A percentile compares a stretch with the other conserved stretches of the same genome.
These are phyloP conservation scores for Tipula helvola DNA, from an alignment of 2,888 invertebrate species.

Conservation along the genomic window DNA sequence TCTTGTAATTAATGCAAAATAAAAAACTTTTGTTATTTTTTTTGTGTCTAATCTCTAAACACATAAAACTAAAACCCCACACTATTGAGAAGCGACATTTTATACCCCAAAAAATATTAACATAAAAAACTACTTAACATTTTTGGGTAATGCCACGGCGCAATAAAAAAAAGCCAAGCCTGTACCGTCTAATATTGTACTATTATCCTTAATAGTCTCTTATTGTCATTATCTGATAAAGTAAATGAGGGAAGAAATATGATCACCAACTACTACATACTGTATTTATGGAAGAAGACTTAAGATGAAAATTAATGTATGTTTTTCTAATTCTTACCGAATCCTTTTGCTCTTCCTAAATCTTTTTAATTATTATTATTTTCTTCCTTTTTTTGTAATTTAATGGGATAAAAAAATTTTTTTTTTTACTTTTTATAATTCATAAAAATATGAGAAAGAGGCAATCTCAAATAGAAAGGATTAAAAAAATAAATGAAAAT, in stretches of 20 bases:
- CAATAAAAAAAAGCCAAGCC: background rate
- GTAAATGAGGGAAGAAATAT: background rate
- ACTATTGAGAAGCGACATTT: background rate
- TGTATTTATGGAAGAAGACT: background rate
- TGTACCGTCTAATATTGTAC: background rate
- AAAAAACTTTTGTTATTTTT: too few relatives aligned
- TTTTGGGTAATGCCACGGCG: background rate
- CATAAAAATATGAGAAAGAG: background rate
- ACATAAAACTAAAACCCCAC: background rate
- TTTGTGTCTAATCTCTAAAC: background rate
- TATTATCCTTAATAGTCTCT: background rate
- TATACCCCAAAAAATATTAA: background rate
- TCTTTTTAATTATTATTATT: background rate
- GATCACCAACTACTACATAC: background rate
- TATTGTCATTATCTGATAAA: background rate
- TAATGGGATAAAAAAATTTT: background rate
- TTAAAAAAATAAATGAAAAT: background rate
- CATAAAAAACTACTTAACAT: background rate
- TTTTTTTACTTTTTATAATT: background rate
- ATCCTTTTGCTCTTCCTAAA: background rate
- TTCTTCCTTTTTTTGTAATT: background rate
- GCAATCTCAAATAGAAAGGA: background rate
- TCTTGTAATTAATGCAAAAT: background rate
- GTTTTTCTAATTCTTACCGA: background rate
- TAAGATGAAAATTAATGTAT: conserved; percentile 4